Base-by-base conservation (phyloP, 2,888 invertebrate species). In the Ectemnius lituratus region DNA sequence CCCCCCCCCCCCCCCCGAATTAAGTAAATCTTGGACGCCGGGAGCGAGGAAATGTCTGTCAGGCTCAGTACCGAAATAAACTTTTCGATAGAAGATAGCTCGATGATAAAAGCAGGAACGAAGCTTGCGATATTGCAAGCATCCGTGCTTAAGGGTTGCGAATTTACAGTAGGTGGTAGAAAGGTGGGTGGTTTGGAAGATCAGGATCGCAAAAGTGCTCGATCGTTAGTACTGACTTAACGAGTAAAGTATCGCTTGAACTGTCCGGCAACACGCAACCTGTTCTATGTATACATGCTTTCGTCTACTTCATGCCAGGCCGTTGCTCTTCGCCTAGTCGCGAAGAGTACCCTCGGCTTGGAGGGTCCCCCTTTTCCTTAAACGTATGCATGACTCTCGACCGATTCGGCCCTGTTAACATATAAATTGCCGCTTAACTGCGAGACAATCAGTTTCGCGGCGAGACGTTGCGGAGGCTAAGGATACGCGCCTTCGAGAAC, bases 361-460 rank as follows among this genome's bases (percentile, higher is more conserved):
- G 66, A 67, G 59, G 45, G 73, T 65, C 70, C 77, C 67, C 20
- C n/a, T n/a, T n/a, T 76, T 74, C 66, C 81, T 82, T 87, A 84
- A 87, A 85, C 83, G 80, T 88, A 89, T 87, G 87, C 88, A 87
- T 87, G 87, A 86, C 88, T 87, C 87, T 85, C 82, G 85, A 82
- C 85, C 87, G 86, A 88, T 87, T 88, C 85, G 84, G 77, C 73
- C 84, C 86, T 84, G 87, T 89, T 88, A 88, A 88, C 89, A 89
- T 89, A 88, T 89, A 88, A 89, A 90, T 90, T 89, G 88, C 86
- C 86, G 85, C 84, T 87, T 86, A 87, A 85, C 85, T 81, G 82
- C 68, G 85, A 79, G 84, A 86, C 86, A 88, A 88, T 87, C 86
- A 84, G 87, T 86, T 85, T 77, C 67, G 72, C 60, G 68, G 75